Evolutionary conservation across 2,888 invertebrate genomes (phyloP), one percentile per base, ranked within the genome.

Genomic region (Microchrysa polita): DNA sequence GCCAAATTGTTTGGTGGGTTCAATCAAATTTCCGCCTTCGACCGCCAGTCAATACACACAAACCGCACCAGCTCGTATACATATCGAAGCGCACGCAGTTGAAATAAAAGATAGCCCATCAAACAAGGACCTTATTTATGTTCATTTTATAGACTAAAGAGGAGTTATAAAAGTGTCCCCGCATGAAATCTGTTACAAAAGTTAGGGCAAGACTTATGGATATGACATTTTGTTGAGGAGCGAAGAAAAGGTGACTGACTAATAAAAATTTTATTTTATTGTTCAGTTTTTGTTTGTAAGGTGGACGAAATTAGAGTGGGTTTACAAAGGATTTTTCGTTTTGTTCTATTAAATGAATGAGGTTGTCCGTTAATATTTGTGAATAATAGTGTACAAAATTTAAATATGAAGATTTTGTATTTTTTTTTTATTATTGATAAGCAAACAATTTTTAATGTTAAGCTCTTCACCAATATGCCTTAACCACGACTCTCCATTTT

Each of bases 221-320:
- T n/a, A n/a, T n/a, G n/a, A 48, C 5, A 2, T n/a, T 48, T 48
- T 10, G 10, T 48, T 2, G 48, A n/a, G n/a, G n/a, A n/a, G n/a
- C n/a, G 48, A n/a, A n/a, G 48, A 48, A 48, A 48, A 48, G 48
- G 48, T 48, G 48, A 2, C 48, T 48, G 48, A n/a, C 48, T n/a
- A 48, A 48, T 48, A 48, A 48, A n/a, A 48, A 48, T 48, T 12
- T 48, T 48, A 48, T 48, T 48, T 48, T 48, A 48, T 48, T 48
- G 48, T 48, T 12, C 48, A 48, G 12, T 34, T 34, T 34, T 34
- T 34, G n/a, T n/a, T n/a, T n/a, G n/a, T 34, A 34, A 34, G 27
- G 27, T 34, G 27, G 7, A 34, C n/a, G n/a, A 34, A 34, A 34
- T 2, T 34, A 34, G 27, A 34, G 27, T 34, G 27, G 27, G 2